A percentile compares a stretch with the other conserved stretches of the same genome.
phyloP scores from a whole-genome alignment of 2,797 vertebrate genomes.

The Alosa sapidissima region DNA sequence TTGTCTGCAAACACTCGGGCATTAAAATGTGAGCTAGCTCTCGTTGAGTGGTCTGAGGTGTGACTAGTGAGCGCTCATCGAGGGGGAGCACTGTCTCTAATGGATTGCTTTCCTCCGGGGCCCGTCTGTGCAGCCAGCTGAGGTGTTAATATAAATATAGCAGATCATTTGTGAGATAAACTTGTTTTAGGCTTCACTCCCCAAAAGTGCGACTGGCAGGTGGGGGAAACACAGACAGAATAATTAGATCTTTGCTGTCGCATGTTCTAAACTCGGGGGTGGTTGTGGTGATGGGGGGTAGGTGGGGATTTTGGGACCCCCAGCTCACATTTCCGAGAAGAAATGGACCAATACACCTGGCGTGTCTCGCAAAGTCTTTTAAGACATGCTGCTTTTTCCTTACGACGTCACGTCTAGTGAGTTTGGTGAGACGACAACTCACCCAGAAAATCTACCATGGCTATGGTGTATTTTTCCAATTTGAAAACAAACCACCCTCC shows the following conservation, averaged over 20 bases:
- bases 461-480: background rate
- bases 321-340: slow-evolving; percentile 9
- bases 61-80: background rate
- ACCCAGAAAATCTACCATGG: background rate
- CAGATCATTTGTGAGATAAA: slow-evolving; percentile 81
- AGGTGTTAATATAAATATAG: slow-evolving; percentile 85
- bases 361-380: slow-evolving; percentile 27
- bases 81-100: slow-evolving; percentile 60
- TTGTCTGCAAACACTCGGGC: background rate
- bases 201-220: slow-evolving; percentile 80
- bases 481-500: background rate
- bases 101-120: slow-evolving; percentile 71
- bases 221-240: slow-evolving; percentile 74
- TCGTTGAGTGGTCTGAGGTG: background rate
- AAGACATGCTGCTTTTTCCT: slow-evolving; percentile 11
- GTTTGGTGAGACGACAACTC: background rate
- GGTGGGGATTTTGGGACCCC: slow-evolving; percentile 6
- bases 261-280: slow-evolving; percentile 56
- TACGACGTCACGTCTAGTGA: background rate
- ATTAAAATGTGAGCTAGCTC: background rate
- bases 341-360: slow-evolving; percentile 18
- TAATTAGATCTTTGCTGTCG: slow-evolving; percentile 77
- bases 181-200: slow-evolving; percentile 76
- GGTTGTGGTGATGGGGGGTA: background rate
- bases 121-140: slow-evolving; percentile 79